Conservation (phyloP, 2,797 vertebrate species). For the Lindbergichthys nudifrons region DNA sequence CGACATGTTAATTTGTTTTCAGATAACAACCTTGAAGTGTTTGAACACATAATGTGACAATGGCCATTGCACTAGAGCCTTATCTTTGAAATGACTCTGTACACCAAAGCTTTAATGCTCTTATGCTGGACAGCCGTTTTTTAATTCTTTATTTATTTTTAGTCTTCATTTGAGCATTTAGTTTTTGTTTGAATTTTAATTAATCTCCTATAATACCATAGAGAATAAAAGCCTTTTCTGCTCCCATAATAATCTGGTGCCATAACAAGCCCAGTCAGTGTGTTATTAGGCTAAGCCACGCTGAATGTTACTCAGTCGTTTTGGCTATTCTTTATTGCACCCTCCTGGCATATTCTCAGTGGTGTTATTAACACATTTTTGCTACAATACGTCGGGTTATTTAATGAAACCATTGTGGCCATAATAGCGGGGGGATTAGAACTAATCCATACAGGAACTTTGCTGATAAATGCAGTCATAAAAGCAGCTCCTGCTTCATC, state of each 20-base stretch:
- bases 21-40: conserved; percentile 20
- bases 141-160: conserved; percentile 38
- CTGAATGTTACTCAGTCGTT: conserved; percentile 58
- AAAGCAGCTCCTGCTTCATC: conserved; percentile 67
- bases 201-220: conserved; percentile 64
- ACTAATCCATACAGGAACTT: conserved; percentile 75
- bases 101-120: conserved; percentile 44
- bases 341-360: conserved; percentile 56
- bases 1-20: conserved; percentile 7
- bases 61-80: conserved; percentile 11
- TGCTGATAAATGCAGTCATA: conserved; percentile 76
- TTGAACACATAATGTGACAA: conserved; percentile 20
- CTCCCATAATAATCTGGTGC: conserved; percentile 59
- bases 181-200: conserved; percentile 65
- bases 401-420: conserved; percentile 77
- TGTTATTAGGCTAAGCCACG: conserved; percentile 66
- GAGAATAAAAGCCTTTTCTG: conserved; percentile 56
- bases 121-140: conserved; percentile 20
- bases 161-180: conserved; percentile 50
- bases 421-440: conserved; percentile 71
- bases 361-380: conserved; percentile 73
- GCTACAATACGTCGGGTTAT: conserved; percentile 72
- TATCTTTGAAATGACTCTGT: conserved; percentile 22
- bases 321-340: conserved; percentile 63
- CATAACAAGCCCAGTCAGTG: conserved; percentile 54